Percentiles rank a stretch among this genome's conserved stretches.
Evolutionary conservation across 2,797 vertebrate species (phyloP).

Genomic region (Myripristis jacobus): DNA sequence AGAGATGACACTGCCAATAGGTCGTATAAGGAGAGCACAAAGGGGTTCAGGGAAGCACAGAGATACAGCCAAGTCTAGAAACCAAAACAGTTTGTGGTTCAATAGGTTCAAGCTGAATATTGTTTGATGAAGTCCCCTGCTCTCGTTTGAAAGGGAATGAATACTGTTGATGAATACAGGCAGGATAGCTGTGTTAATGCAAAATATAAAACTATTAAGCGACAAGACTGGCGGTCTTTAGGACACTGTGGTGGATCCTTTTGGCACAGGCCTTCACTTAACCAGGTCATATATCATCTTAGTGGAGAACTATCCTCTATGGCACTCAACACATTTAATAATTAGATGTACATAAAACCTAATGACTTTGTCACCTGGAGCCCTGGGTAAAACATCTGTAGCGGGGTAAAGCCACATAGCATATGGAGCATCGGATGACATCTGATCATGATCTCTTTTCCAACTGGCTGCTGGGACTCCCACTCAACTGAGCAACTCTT

Average conservation of each 20-base stretch:
- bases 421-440: slow-evolving; percentile 37
- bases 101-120: slow-evolving; percentile 54
- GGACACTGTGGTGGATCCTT: slow-evolving; percentile 5
- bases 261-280: slow-evolving; percentile 34
- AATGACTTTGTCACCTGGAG: slow-evolving; percentile 64
- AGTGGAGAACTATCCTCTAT: slow-evolving; percentile 21
- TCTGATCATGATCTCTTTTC: slow-evolving; percentile 53
- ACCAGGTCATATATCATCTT: slow-evolving; percentile 54
- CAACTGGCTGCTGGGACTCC: slow-evolving; percentile 31
- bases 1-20: slow-evolving; percentile 60
- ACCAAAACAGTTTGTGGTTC: slow-evolving; percentile 55
- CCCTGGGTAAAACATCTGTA: slow-evolving; percentile 60
- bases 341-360: slow-evolving; percentile 60
- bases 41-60: slow-evolving; percentile 46
- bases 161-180: slow-evolving; percentile 28
- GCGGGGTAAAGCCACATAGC: background rate
- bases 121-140: slow-evolving; percentile 47
- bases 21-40: slow-evolving; percentile 53
- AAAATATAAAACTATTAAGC: slow-evolving; percentile 51
- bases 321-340: slow-evolving; percentile 47
- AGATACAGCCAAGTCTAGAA: slow-evolving; percentile 49
- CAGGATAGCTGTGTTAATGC: slow-evolving; percentile 35
- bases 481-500: slow-evolving; percentile 30
- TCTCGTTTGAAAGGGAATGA: slow-evolving; percentile 37
- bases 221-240: slow-evolving; percentile 50